Conservation (phyloP, 2,888 invertebrate species). For the Dysmachus trigonus region DNA sequence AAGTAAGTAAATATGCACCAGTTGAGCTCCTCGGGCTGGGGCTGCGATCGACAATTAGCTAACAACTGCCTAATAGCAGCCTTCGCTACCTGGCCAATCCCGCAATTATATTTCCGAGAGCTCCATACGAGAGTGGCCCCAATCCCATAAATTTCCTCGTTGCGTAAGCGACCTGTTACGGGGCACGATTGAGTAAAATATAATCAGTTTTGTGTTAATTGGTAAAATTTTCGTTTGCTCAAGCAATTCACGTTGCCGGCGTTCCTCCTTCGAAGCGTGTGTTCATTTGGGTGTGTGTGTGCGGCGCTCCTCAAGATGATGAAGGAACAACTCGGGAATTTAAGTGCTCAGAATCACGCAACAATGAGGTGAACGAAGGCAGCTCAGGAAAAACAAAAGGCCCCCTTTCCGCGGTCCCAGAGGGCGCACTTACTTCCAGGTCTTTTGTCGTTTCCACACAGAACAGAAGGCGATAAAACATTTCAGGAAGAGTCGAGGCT, state of each 20-base stretch:
- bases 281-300: background rate
- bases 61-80: background rate
- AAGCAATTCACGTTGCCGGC: background rate
- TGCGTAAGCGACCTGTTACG: background rate
- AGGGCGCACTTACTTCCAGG: background rate
- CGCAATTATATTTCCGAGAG: background rate
- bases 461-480: background rate
- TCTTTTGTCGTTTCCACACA: slow-evolving; percentile 5
- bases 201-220: background rate
- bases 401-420: background rate
- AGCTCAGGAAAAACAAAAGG: background rate
- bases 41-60: background rate
- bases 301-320: background rate
- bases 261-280: too few relatives aligned
- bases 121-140: background rate
- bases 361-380: background rate
- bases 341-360: slow-evolving; percentile 3
- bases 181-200: background rate
- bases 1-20: background rate
- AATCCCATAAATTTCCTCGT: background rate
- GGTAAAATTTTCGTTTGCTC: slow-evolving; percentile 3
- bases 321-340: background rate
- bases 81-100: background rate
- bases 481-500: background rate
- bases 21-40: background rate